Evolutionary conservation across 2,113 vertebrate species (phyloP), one percentile per base, ranked within the genome.

Genomic region (Ptychochromis oligacanthus): DNA sequence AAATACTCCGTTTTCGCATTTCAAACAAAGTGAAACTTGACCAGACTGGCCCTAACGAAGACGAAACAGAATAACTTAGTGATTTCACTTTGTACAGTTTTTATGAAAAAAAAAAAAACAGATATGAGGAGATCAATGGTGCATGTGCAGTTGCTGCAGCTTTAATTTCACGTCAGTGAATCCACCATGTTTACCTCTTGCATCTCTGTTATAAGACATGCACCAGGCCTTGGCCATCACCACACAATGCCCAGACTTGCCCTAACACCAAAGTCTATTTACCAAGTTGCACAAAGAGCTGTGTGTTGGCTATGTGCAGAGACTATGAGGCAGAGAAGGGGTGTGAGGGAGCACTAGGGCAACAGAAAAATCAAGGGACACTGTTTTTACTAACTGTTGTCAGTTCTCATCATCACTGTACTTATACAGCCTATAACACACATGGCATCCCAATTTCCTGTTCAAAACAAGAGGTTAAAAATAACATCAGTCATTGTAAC

Each of bases 401-500:
- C 57, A 77, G 36, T 58, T 79, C 62, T 74, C 31, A 75, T 55
- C 62, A 74, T 77, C 58, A 11, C 70, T 64, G 67, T 59, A 46
- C 74, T 52, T 61, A 34, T 46, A 89, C 57, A 60, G 6, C n/a
- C 22, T 57, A 24, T 38, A 46, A 67, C 58, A 60, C 34, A 62
- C 54, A 58, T 43, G 28, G 31, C 52, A 46, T 22, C 60, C 49
- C 31, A 49, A 74, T 72, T 87, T 79, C 67, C 76, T 82, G 70
- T 75, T 89, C 12, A 81, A 85, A 87, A 81, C 81, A 43, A 65
- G 43, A 85, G 76, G 75, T 72, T 86, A 83, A 88, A 92, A 93
- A 89, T 89, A 93, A 88, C 88, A 75, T 72, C 77, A 77, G 84
- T 80, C 79, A 67, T 40, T 0, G 38, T 52, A 79, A 88, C 85